Evolutionary conservation across 1,140 invertebrate genomes (phyloP), one percentile per base, ranked within the genome.

Genomic region (Eumeta japonica): DNA sequence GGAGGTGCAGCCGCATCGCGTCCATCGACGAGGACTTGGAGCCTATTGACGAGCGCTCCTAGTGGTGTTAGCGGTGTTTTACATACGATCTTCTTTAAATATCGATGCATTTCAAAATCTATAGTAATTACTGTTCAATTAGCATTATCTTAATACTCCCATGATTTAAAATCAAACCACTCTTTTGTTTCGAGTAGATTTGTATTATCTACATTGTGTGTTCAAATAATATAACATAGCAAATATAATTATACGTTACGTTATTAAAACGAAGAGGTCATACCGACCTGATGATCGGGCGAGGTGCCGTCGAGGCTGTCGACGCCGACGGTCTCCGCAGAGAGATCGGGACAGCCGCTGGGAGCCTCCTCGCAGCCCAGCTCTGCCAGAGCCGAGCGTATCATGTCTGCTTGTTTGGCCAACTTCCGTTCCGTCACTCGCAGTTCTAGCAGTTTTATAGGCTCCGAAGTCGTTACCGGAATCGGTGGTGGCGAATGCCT

Each of bases 301-400:
- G 58, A 68, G 62, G 76, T 57, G 34, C 70, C 58, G 46, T 73
- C 58, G 16, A 75, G 41, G 18, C 66, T 61, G 27, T 72, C 71
- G 0, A 70, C 68, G 3, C 72, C 70, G 3, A 66, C 63, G 0
- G 67, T 65, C 41, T 74, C 72, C 0, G 70, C 62, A 4, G 66
- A 72, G 0, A 75, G 55, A 53, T 81, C 79, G 48, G 92, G 89
- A 58, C 89, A 88, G 30, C 87, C 90, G n/a, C 84, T 84, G 16
- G 90, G 90, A 28, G 89, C 81, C 70, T 91, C 87, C 62, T 91
- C 88, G 49, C 89, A 90, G 18, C 90, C 90, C 3, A 92, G 77
- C 59, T 90, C 85, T 41, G 87, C 87, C 19, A 95, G 70, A n/a
- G 90, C 87, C 19, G 83, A 80, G 45, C 85, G 82, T 37, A 94